These are phyloP conservation scores for Formica selysi DNA, from an alignment of 1,140 invertebrate genomes.

Conservation along the genomic window DNA sequence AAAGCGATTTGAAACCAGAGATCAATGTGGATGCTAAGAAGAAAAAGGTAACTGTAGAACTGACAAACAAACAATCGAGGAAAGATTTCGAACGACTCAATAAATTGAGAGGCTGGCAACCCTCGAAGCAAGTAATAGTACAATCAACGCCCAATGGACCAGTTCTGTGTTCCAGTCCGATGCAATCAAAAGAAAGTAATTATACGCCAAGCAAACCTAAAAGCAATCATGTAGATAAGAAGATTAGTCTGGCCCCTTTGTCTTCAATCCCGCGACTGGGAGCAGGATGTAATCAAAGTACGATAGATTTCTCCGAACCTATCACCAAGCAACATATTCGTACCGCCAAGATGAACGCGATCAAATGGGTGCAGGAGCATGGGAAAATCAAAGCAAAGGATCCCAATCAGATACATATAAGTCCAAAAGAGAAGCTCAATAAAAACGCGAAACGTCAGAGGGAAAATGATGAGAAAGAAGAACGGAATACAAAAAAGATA, in stretches of 20 bases:
- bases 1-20: constrained; percentile 4
- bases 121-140: constrained; percentile 26
- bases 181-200: constrained; percentile 13
- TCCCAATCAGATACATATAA: constrained; percentile 89
- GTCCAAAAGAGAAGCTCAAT: constrained; percentile 87
- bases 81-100: constrained; percentile 89
- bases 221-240: not conserved
- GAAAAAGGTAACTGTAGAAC: constrained; percentile 87
- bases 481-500: constrained; percentile 84
- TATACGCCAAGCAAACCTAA: not conserved
- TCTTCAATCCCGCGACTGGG: constrained; percentile 80
- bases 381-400: constrained; percentile 89
- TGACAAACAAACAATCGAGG: constrained; percentile 86
- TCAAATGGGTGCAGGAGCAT: constrained; percentile 89
- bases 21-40: constrained; percentile 62
- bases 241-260: not conserved
- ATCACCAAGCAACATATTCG: constrained; percentile 87
- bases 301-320: constrained; percentile 89
- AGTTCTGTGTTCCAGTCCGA: constrained; percentile 18
- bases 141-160: constrained; percentile 31
- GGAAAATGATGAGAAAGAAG: constrained; percentile 84
- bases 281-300: constrained; percentile 80
- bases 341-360: constrained; percentile 90
- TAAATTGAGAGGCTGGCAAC: constrained; percentile 84
- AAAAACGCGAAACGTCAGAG: constrained; percentile 85